phyloP scores from a whole-genome alignment of 2,888 invertebrate species.

The Lordiphosa andalusiaca region DNA sequence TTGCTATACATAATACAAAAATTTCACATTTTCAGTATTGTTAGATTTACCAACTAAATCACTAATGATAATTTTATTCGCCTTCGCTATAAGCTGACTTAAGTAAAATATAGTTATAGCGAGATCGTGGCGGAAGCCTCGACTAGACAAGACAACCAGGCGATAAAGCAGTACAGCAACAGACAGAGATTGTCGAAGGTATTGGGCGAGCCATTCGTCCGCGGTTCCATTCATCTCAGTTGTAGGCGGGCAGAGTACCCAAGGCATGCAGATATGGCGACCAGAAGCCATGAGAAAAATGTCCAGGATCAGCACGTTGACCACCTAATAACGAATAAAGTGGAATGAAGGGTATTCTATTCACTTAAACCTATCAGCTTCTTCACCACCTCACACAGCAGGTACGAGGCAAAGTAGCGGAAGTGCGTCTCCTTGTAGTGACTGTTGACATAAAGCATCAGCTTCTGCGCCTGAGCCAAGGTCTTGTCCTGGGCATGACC shows the following conservation, averaged over 20 bases:
- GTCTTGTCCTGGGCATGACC: constrained; percentile 55
- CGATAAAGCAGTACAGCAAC: constrained; percentile 86
- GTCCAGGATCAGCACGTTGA: constrained; percentile 76
- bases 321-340: constrained; percentile 49
- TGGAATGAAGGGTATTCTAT: not conserved
- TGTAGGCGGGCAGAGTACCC: constrained; percentile 64
- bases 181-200: constrained; percentile 89
- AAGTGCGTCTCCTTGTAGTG: constrained; percentile 75
- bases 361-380: constrained; percentile 86
- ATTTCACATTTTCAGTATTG: no score
- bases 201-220: constrained; percentile 90
- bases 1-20: no score
- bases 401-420: constrained; percentile 84
- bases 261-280: constrained; percentile 73
- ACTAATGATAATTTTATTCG: no score
- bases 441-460: constrained; percentile 71
- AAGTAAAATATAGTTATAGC: no score
- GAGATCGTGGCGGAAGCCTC: constrained; percentile 68
- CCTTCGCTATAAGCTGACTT: no score
- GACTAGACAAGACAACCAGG: constrained; percentile 82
- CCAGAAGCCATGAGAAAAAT: constrained; percentile 77
- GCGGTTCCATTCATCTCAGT: constrained; percentile 77
- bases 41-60: no score
- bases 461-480: constrained; percentile 47
- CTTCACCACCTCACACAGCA: constrained; percentile 87